phyloP scores from a whole-genome alignment of 2,113 vertebrate species.

The Glaucidium brasilianum region DNA sequence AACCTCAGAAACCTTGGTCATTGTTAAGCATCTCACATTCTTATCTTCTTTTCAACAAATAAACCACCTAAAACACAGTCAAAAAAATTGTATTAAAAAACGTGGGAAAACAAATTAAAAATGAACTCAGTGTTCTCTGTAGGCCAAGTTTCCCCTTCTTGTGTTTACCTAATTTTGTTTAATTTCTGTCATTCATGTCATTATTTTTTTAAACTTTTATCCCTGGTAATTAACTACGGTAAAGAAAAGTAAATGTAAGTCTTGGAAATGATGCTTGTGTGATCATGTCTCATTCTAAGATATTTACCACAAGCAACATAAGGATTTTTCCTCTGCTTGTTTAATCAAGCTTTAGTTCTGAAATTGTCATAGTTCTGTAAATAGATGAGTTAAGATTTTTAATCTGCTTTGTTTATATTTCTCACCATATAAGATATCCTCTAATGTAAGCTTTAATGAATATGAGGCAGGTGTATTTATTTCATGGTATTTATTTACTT shows the following conservation, averaged over 20 bases:
- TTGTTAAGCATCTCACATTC: not conserved
- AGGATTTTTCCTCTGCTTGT: conserved; percentile 41
- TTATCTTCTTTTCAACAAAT: conserved; percentile 32
- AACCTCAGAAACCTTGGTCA: not conserved
- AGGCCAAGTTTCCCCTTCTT: conserved; percentile 18
- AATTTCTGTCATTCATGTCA: conserved; percentile 40
- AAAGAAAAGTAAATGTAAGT: conserved; percentile 45
- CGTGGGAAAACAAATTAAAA: conserved; percentile 28
- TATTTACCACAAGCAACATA: not conserved
- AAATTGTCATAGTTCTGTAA: conserved; percentile 12
- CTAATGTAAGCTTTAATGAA: not conserved
- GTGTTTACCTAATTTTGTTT: conserved; percentile 42
- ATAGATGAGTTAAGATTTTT: conserved; percentile 5
- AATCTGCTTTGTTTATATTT: not conserved
- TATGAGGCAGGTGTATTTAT: conserved; percentile 4
- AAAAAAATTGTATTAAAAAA: not conserved
- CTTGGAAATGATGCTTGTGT: conserved; percentile 17
- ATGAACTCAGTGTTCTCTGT: not conserved
- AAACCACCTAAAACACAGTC: not conserved
- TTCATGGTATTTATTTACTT: not conserved
- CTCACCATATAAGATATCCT: not conserved
- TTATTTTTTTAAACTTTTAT: conserved; percentile 55
- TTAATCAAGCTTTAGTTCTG: conserved; percentile 42
- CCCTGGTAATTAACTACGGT: conserved; percentile 41
- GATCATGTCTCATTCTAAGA: not conserved